A percentile compares a stretch with the other conserved stretches of the same genome.
phyloP scores from a whole-genome alignment of 2,113 vertebrate genomes.

The Poecilia latipinna region DNA sequence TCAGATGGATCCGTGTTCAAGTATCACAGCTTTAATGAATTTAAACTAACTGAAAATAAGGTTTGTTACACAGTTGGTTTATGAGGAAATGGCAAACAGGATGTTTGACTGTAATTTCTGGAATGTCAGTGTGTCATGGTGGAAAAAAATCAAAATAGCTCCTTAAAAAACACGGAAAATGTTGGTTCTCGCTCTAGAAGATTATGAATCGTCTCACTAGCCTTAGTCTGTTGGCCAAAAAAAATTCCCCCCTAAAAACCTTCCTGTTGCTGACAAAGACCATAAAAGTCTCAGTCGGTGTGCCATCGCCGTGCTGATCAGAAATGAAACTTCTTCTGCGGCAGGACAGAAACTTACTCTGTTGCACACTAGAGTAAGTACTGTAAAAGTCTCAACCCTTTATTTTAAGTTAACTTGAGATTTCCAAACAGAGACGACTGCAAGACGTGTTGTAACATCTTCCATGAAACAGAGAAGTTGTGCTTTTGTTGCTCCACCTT shows the following conservation, averaged over 20 bases:
- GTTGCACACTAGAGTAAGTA: background rate
- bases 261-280: background rate
- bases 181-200: background rate
- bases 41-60: no score
- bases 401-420: background rate
- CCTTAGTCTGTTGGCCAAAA: background rate
- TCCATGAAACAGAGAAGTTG: background rate
- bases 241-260: no score
- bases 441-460: background rate
- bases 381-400: background rate
- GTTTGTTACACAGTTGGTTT: background rate
- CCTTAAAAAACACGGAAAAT: background rate
- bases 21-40: no score
- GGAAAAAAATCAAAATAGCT: constrained; percentile 13
- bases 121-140: background rate
- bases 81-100: constrained; percentile 21
- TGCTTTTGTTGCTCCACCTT: background rate
- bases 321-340: constrained; percentile 5
- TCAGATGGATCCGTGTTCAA: no score
- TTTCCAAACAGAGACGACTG: background rate
- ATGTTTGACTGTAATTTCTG: constrained; percentile 3
- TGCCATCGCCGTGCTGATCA: background rate
- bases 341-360: background rate
- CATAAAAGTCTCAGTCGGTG: background rate
- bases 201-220: background rate